Evolutionary conservation across 2,888 invertebrate genomes (phyloP), one percentile per base, ranked within the genome.

Genomic region (Nymphalis polychloros): DNA sequence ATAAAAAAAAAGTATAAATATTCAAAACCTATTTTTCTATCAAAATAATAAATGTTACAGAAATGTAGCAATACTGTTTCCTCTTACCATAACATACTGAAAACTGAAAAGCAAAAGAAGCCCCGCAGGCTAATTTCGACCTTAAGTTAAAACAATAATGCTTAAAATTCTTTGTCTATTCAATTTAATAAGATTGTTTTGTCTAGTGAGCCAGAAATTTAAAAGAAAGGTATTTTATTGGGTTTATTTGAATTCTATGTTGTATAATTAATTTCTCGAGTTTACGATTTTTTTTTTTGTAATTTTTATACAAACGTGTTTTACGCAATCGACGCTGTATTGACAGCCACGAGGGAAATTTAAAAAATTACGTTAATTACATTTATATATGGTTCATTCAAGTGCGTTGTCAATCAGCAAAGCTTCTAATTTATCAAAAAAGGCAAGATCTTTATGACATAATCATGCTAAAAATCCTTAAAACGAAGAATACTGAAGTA

Each of bases 181-280:
- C 17, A 55, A 20, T 66, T 55, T 55, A 66, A 66, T 66, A 66
- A 66, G 50, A 66, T 66, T 66, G 61, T 48, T 66, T 55, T 53
- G 66, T 53, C 53, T 61, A 66, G 53, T 48, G 66, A 53, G 66
- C 61, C 60, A 55, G 23, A 57, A 57, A 57, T 41, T 41, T 66
- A 31, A 48, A 27, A 61, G 31, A 48, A 48, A 66, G 46, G 17
- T 27, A 10, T 55, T 19, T 55, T 66, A 55, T 59, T 66, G 46
- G 55, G 52, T 55, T 61, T 61, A 53, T 61, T 61, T 66, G 48
- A 52, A 59, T 47, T 0, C 46, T 49, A 48, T 53, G 17, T 41
- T 19, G 5, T n/a, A 35, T 35, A 41, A n/a, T 41, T 57, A 19
- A 31, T 53, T 53, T 41, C 35, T 41, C 8, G 0, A 35, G 10